Base-by-base conservation (phyloP, 1,140 invertebrate species). In the Saccostrea cuccullata region DNA sequence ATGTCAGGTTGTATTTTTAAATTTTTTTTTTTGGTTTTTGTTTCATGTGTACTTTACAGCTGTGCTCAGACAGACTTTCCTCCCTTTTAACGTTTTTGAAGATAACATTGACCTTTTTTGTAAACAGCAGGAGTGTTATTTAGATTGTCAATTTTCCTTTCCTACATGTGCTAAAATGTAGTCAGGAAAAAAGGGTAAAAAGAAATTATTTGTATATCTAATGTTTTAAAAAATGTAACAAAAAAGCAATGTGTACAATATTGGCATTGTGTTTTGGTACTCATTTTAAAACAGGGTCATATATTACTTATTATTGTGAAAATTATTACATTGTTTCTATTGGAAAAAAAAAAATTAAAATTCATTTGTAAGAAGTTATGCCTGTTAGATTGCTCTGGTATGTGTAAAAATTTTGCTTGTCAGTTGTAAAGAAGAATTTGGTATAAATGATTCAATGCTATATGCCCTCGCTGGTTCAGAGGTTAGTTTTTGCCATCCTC, bases 1-100 rank as follows among this genome's bases (percentile, higher is more conserved):
- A 64, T 20, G 15, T 77, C 26, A 77, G 70, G 70, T 77, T 77
- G 70, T 77, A 77, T 77, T 30, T 77, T 77, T 77, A n/a, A 64
- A 11, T 30, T 30, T 77, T 17, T 30, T 77, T 15, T 30, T 13
- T 67, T n/a, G n/a, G 8, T 20, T 23, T 67, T 20, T 67, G 15
- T 20, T 47, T 47, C 47, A 64, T 20, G 58, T 64, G 58, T 64
- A 64, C 15, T n/a, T 20, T 47, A 47, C 47, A 64, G 58, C 58
- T 64, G 58, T 2, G 58, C 58, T 64, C 58, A 64, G 58, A 64
- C 58, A 64, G 58, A 64, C 17, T 64, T 64, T 64, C n/a, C 17
- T n/a, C 58, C 17, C n/a, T 64, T 64, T 64, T 20, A 64, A 64
- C 15, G n/a, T 20, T 64, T 64, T 64, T 17, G 17, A 64, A 17